These are phyloP conservation scores for Timandra comae DNA, from an alignment of 2,888 invertebrate species.

Conservation along the genomic window DNA sequence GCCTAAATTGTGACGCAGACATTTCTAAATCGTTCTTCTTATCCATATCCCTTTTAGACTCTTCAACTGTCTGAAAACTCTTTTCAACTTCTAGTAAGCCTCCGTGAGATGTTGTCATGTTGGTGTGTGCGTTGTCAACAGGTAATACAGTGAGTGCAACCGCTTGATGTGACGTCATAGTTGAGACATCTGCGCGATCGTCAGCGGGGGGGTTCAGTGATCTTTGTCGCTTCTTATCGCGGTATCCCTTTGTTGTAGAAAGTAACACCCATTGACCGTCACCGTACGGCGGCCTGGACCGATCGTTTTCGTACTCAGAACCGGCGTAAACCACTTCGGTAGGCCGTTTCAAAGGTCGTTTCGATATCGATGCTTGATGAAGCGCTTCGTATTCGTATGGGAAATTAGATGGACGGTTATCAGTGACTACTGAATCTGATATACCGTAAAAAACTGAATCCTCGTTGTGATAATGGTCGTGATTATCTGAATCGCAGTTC, in stretches of 20 bases:
- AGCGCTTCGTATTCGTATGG: constrained; percentile 67
- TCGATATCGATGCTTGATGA: constrained; percentile 44
- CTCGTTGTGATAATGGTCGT: constrained; percentile 42
- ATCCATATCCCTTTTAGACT: constrained; percentile 65
- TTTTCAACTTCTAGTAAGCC: constrained; percentile 85
- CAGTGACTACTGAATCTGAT: constrained; percentile 65
- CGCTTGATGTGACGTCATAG: constrained; percentile 69
- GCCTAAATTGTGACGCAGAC: constrained; percentile 42
- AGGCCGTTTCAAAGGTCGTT: constrained; percentile 58
- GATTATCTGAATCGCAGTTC: constrained; percentile 58
- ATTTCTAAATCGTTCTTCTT: constrained; percentile 51
- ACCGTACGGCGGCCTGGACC: constrained; percentile 78
- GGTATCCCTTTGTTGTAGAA: constrained; percentile 86
- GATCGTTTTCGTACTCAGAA: constrained; percentile 44
- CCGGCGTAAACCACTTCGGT: constrained; percentile 72
- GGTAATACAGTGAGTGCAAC: constrained; percentile 85
- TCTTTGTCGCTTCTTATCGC: constrained; percentile 69
- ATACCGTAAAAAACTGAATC: constrained; percentile 56
- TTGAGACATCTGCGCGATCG: constrained; percentile 39
- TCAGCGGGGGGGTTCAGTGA: constrained; percentile 43
- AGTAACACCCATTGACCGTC: constrained; percentile 87
- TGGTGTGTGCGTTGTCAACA: constrained; percentile 77
- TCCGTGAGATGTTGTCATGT: constrained; percentile 83
- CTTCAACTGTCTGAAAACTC: constrained; percentile 82
- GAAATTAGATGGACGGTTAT: constrained; percentile 65